phyloP scores from a whole-genome alignment of 2,797 vertebrate species.

The Phrynocephalus vlangalii region DNA sequence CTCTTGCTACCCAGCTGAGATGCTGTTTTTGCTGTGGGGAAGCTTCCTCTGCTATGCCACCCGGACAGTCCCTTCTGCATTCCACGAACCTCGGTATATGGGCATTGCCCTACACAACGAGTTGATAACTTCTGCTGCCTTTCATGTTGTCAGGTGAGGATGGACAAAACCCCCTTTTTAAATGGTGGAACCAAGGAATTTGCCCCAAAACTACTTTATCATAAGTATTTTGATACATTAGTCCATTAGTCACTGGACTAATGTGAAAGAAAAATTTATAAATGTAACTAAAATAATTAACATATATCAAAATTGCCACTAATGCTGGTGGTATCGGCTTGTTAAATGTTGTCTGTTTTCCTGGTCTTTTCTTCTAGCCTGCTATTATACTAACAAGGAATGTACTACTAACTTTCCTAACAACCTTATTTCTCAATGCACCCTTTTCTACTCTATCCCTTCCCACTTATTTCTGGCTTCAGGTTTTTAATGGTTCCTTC shows the following conservation, averaged over 20 bases:
- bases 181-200: too few relatives aligned
- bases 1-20: constrained; percentile 81
- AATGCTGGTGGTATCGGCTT: neutral
- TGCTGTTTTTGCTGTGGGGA: constrained; percentile 93
- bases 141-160: constrained; percentile 89
- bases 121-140: constrained; percentile 88
- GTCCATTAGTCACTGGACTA: neutral
- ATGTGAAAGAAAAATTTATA: neutral
- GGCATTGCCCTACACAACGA: constrained; percentile 95
- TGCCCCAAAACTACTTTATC: neutral
- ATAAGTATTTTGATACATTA: too few relatives aligned
- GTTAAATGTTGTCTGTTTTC: neutral
- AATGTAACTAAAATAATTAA: neutral
- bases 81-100: constrained; percentile 95
- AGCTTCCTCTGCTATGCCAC: constrained; percentile 90
- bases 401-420: neutral
- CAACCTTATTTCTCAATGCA: neutral
- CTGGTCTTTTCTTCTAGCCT: neutral
- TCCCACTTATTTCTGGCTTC: constrained; percentile 23
- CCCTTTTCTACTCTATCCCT: neutral
- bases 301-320: neutral
- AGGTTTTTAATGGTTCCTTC: constrained; percentile 89
- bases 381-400: neutral
- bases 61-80: constrained; percentile 89
- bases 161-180: neutral